Percentiles rank a stretch among this genome's conserved stretches.
phyloP scores from a whole-genome alignment of 1,140 invertebrate genomes.

The Andricus grossulariae region DNA sequence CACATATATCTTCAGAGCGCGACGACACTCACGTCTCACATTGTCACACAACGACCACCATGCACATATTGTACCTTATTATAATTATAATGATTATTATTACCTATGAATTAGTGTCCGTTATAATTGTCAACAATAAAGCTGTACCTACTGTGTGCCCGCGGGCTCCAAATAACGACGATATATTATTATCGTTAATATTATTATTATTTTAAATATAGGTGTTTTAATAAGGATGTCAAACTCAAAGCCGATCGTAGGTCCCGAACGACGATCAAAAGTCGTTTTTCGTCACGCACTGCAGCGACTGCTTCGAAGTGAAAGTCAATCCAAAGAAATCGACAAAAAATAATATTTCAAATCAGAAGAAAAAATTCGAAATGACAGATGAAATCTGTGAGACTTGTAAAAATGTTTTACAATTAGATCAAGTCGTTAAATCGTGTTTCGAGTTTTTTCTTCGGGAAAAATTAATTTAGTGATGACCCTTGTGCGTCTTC shows the following conservation, averaged over 20 bases:
- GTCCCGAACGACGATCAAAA: background rate
- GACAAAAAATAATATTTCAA: background rate
- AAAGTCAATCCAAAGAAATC: background rate
- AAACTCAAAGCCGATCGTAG: constrained; percentile 55
- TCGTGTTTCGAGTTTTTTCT: background rate
- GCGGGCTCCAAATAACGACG: constrained; percentile 36
- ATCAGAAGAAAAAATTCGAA: constrained; percentile 3
- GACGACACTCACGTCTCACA: constrained; percentile 57
- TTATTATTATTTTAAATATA: constrained; percentile 28
- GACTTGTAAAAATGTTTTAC: background rate
- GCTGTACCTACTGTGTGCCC: constrained; percentile 62
- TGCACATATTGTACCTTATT: constrained; percentile 71
- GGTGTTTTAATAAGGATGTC: constrained; percentile 56
- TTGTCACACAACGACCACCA: constrained; percentile 67
- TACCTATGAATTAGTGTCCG: constrained; percentile 60
- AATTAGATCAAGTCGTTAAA: too few relatives aligned
- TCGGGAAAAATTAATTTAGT: background rate
- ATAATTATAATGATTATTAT: constrained; percentile 60
- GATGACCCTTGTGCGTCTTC: background rate
- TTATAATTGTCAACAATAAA: constrained; percentile 72
- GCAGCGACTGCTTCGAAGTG: constrained; percentile 15
- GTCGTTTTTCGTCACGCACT: constrained; percentile 1
- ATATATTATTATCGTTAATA: constrained; percentile 33
- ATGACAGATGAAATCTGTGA: background rate
- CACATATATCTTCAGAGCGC: constrained; percentile 59